Evolutionary conservation across 2,113 vertebrate genomes (phyloP).

Genomic region (Pterocles orientalis): DNA sequence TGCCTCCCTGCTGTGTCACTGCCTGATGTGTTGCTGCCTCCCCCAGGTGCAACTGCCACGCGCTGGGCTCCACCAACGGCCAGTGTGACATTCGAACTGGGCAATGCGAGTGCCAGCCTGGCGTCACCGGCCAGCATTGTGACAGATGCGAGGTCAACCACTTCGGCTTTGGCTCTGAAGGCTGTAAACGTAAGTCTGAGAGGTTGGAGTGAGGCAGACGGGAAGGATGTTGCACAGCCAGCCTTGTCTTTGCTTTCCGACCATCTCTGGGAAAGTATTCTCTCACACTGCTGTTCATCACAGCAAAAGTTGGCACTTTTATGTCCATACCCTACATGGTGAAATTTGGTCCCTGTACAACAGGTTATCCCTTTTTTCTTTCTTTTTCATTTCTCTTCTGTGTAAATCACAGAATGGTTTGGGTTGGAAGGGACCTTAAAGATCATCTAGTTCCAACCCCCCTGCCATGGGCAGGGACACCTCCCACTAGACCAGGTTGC

Average conservation of each 20-base stretch:
- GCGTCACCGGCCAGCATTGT: slow-evolving; percentile 84
- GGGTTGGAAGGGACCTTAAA: no score
- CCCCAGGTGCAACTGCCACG: slow-evolving; percentile 88
- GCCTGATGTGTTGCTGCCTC: background rate
- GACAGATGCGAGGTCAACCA: slow-evolving; percentile 91
- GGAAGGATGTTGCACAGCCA: background rate
- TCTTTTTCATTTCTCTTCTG: background rate
- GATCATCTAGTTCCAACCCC: no score
- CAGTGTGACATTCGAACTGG: slow-evolving; percentile 90
- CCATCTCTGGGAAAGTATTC: background rate
- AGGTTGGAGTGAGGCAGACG: accelerated
- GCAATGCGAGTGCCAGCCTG: slow-evolving; percentile 96
- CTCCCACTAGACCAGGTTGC: no score
- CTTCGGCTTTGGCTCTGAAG: slow-evolving; percentile 90
- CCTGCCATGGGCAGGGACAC: no score
- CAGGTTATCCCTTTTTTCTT: background rate
- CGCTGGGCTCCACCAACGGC: slow-evolving; percentile 89
- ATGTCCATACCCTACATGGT: background rate
- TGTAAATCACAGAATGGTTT: background rate
- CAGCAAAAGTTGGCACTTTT: background rate
- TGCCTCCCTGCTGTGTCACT: background rate
- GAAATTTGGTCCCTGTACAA: background rate
- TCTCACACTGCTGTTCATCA: background rate
- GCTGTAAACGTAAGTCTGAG: slow-evolving; percentile 92
- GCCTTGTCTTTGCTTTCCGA: background rate